phyloP scores from a whole-genome alignment of 1,140 invertebrate species.

The Dinoponera quadriceps region DNA sequence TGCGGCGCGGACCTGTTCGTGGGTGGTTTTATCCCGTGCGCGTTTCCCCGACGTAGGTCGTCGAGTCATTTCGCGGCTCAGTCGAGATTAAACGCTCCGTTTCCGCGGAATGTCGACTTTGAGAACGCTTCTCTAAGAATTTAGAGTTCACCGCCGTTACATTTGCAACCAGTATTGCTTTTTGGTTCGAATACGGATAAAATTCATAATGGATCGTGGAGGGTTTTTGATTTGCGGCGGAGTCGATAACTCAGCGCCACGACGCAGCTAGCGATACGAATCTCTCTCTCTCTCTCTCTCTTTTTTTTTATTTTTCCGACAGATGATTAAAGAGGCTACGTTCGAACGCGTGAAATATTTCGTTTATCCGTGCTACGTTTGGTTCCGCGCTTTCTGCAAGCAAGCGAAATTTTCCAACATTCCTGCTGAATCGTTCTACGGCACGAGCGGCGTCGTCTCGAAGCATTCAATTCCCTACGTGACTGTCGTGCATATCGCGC shows the following conservation, averaged over 20 bases:
- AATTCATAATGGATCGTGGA: slow-evolving; percentile 10
- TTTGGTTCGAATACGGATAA: too few species aligned
- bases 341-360: slow-evolving; percentile 26
- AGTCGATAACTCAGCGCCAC: not conserved
- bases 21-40: slow-evolving; percentile 17
- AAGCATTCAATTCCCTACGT: slow-evolving; percentile 59
- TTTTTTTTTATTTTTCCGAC: too few species aligned
- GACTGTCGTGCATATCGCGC: slow-evolving; percentile 53
- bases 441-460: slow-evolving; percentile 36
- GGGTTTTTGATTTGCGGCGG: not conserved
- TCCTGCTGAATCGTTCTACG: slow-evolving; percentile 44
- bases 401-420: slow-evolving; percentile 35
- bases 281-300: not conserved
- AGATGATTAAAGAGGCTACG: slow-evolving; percentile 34
- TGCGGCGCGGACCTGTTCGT: slow-evolving; percentile 45
- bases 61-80: slow-evolving; percentile 47
- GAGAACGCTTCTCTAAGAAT: slow-evolving; percentile 2
- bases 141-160: slow-evolving; percentile 1
- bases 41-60: slow-evolving; percentile 33
- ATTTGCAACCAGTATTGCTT: too few species aligned
- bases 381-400: slow-evolving; percentile 42
- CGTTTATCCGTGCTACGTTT: slow-evolving; percentile 46
- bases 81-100: slow-evolving; percentile 51
- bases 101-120: slow-evolving; percentile 6
- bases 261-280: not conserved